Percentiles rank a stretch among this genome's conserved stretches.
phyloP scores from a whole-genome alignment of 2,888 invertebrate genomes.

The Hypomecis punctinalis region DNA sequence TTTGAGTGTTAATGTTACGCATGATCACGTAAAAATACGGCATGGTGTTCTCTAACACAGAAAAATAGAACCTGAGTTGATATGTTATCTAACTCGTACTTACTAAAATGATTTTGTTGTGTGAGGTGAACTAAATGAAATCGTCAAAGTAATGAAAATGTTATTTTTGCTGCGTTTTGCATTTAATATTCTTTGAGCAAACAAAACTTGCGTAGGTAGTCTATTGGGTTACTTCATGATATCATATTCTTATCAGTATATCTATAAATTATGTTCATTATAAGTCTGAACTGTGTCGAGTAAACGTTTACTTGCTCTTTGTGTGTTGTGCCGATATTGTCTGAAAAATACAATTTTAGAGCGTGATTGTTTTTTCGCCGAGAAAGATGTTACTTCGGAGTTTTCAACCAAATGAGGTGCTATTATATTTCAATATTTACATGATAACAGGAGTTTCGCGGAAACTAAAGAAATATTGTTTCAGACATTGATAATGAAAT shows the following conservation, averaged over 20 bases:
- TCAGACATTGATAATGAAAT: constrained; percentile 2
- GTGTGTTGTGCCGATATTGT: constrained; percentile 42
- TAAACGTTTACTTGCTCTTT: constrained; percentile 63
- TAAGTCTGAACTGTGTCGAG: constrained; percentile 63
- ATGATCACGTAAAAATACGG: constrained; percentile 24
- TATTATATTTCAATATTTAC: constrained; percentile 17
- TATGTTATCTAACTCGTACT: constrained; percentile 3
- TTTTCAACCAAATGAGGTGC: constrained; percentile 65
- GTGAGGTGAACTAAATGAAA: neutral
- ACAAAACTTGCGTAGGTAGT: constrained; percentile 49
- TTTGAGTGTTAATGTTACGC: constrained; percentile 38
- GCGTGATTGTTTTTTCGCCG: constrained; percentile 29
- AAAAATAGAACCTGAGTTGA: neutral
- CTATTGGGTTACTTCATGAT: constrained; percentile 71
- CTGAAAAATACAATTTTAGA: constrained; percentile 25
- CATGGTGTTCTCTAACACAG: constrained; percentile 11
- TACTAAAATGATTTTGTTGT: constrained; percentile 8
- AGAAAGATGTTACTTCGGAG: constrained; percentile 66
- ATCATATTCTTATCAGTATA: constrained; percentile 75
- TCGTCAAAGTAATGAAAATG: neutral
- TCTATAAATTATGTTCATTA: constrained; percentile 75
- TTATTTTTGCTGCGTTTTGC: constrained; percentile 18
- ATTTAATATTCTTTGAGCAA: constrained; percentile 22
- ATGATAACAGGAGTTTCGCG: constrained; percentile 6
- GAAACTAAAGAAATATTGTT: constrained; percentile 7